Evolutionary conservation across 2,797 vertebrate genomes (phyloP).

Genomic region (Gallinago stenura): DNA sequence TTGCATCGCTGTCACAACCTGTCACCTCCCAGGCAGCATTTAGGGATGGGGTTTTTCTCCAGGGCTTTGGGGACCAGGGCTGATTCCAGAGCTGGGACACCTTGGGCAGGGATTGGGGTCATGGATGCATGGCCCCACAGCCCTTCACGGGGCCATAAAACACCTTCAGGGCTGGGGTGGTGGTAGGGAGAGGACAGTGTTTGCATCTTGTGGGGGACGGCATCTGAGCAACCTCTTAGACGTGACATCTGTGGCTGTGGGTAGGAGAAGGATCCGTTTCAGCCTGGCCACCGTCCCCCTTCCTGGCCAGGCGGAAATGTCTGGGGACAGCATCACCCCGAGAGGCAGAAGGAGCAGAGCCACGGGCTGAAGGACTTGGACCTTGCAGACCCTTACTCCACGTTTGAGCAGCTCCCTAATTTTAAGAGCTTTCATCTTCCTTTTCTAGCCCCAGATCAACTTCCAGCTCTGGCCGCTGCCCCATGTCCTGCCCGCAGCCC

Average conservation of each 20-base stretch:
- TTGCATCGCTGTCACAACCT: accelerated
- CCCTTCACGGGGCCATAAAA: neutral
- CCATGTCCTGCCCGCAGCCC: accelerated
- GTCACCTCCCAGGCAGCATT: accelerated
- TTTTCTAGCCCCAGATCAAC: neutral
- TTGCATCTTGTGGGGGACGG: neutral
- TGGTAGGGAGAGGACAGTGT: accelerated
- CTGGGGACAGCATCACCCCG: neutral
- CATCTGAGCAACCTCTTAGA: neutral
- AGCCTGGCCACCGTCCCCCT: neutral
- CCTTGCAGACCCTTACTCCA: accelerated
- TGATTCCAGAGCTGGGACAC: neutral
- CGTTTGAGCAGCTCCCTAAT: neutral
- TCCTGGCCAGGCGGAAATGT: neutral
- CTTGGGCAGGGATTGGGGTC: accelerated
- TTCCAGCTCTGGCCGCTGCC: neutral
- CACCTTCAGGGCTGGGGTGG: neutral
- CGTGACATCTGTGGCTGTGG: neutral
- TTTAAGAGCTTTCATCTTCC: neutral
- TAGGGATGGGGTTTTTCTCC: neutral
- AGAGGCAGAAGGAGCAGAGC: neutral
- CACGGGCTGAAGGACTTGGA: accelerated
- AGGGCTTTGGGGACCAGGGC: neutral
- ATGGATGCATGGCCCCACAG: accelerated
- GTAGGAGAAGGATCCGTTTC: neutral